Conservation (phyloP, 2,888 invertebrate genomes). For the Andricus curvator region DNA sequence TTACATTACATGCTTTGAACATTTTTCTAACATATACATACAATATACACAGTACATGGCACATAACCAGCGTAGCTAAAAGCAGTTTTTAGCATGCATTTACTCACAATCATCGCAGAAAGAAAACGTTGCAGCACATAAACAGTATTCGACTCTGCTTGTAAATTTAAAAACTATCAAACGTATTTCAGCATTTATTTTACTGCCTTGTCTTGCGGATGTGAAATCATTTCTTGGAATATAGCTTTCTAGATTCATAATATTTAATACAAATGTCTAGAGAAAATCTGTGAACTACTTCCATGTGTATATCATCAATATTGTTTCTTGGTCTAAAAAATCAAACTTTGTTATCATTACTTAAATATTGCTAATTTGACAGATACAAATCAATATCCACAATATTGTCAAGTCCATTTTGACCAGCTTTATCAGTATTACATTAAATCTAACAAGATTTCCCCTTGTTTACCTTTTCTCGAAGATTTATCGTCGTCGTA, state of each 20-base stretch:
- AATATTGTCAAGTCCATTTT: neutral
- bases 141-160: neutral
- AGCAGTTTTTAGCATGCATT: neutral
- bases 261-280: neutral
- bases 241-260: neutral
- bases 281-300: neutral
- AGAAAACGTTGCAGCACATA: neutral
- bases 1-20: constrained; percentile 27
- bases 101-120: neutral
- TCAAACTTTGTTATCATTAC: neutral
- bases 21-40: neutral
- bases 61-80: neutral
- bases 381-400: neutral
- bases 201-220: neutral
- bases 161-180: neutral
- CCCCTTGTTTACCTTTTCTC: neutral
- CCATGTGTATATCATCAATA: neutral
- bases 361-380: neutral
- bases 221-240: neutral
- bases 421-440: constrained; percentile 1
- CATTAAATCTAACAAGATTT: neutral
- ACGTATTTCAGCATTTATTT: neutral
- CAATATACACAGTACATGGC: neutral
- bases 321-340: neutral
- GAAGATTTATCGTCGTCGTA: neutral